A percentile compares a stretch with the other conserved stretches of the same genome.
Conservation (phyloP, 2,888 invertebrate genomes). For the Scaeva pyrastri region DNA sequence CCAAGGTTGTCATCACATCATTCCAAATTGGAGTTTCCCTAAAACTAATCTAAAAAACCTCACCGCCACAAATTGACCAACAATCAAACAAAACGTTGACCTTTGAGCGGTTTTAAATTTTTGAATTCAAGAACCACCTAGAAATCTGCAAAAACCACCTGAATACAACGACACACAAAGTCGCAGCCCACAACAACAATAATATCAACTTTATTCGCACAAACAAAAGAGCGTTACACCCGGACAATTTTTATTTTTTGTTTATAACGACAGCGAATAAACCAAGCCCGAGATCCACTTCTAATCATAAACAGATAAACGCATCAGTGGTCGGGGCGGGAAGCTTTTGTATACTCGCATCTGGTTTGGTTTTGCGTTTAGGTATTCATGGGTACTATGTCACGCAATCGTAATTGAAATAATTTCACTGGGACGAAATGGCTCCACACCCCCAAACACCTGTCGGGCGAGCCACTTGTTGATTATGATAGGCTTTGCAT, state of each 20-base stretch:
- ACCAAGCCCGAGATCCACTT: conserved; percentile 68
- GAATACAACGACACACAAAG: conserved; percentile 17
- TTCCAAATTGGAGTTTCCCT: conserved; percentile 45
- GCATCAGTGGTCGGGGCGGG: conserved; percentile 74
- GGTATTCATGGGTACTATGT: conserved; percentile 70
- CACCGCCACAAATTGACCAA: conserved; percentile 55
- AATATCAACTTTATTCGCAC: conserved; percentile 51
- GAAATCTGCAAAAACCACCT: conserved; percentile 12
- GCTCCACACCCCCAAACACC: conserved; percentile 40
- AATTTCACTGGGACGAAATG: conserved; percentile 50
- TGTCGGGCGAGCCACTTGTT: conserved; percentile 35
- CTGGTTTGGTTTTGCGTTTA: conserved; percentile 55
- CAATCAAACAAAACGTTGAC: conserved; percentile 66
- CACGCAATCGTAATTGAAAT: conserved; percentile 74
- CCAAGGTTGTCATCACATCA: conserved; percentile 63
- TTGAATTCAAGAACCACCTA: conserved; percentile 7
- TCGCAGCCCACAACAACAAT: not conserved
- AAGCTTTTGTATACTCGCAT: conserved; percentile 58
- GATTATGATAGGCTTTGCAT: conserved; percentile 60
- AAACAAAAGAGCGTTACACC: conserved; percentile 67
- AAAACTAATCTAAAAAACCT: conserved; percentile 53
- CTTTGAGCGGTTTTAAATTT: conserved; percentile 55
- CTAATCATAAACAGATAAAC: conserved; percentile 73
- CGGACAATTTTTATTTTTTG: conserved; percentile 49
- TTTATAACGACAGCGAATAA: not conserved